Evolutionary conservation across 2,797 vertebrate genomes (phyloP).

Genomic region (Mastacembelus armatus): DNA sequence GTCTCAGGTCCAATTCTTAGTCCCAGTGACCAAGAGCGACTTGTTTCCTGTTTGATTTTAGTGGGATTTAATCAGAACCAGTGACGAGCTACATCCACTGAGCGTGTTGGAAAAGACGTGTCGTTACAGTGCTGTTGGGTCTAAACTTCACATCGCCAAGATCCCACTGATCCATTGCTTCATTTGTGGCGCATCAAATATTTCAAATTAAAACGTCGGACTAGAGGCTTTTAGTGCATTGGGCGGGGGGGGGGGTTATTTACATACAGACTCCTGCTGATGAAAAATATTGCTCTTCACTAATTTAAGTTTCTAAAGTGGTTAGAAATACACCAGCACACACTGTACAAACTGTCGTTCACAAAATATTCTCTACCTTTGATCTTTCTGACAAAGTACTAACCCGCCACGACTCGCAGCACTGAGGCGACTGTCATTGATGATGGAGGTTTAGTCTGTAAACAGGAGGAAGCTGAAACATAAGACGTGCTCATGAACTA

Average conservation of each 20-base stretch:
- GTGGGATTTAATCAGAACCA: no score
- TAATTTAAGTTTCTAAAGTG: conserved; percentile 38
- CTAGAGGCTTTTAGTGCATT: neutral
- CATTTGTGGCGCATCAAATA: no score
- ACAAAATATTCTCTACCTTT: conserved; percentile 65
- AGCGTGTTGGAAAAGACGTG: no score
- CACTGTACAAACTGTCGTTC: conserved; percentile 45
- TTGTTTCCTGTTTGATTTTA: no score
- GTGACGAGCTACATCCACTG: no score
- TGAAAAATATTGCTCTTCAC: conserved; percentile 68
- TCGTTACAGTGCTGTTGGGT: no score
- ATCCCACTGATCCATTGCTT: no score
- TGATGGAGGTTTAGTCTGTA: neutral
- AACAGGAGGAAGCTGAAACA: neutral
- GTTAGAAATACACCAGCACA: conserved; percentile 41
- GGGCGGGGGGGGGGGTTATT: conserved; percentile 21
- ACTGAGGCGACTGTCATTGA: neutral
- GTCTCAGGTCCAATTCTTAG: no score
- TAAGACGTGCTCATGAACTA: conserved; percentile 11
- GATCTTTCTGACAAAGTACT: conserved; percentile 46
- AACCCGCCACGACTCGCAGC: no score
- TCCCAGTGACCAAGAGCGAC: no score
- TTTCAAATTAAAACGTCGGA: conserved; percentile 5
- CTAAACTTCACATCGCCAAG: no score
- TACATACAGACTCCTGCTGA: conserved; percentile 53